Evolutionary conservation across 2,888 invertebrate species (phyloP).

Genomic region (Parnassius apollo): DNA sequence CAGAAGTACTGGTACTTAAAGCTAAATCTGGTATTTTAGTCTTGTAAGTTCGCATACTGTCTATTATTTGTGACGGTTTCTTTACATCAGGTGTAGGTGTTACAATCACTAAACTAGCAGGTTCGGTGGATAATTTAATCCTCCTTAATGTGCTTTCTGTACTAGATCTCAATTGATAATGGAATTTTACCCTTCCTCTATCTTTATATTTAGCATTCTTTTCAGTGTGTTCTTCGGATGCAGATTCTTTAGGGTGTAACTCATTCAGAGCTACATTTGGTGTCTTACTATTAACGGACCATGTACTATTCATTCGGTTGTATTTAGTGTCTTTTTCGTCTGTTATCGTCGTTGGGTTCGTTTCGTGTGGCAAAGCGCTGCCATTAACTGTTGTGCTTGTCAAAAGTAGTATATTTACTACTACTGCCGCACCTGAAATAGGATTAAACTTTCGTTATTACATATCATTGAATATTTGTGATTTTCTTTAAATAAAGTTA

Average conservation of each 20-base stretch:
- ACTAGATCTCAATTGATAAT: slow-evolving; percentile 49
- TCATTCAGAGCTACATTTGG: slow-evolving; percentile 68
- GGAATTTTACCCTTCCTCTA: slow-evolving; percentile 66
- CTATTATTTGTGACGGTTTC: slow-evolving; percentile 62
- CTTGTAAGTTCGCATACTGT: slow-evolving; percentile 64
- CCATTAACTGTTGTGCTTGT: slow-evolving; percentile 59
- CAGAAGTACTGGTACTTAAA: slow-evolving; percentile 43
- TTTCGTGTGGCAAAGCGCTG: slow-evolving; percentile 56
- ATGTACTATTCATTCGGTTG: slow-evolving; percentile 47
- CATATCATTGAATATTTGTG: no score
- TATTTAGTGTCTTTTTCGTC: slow-evolving; percentile 51
- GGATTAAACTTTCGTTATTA: no score
- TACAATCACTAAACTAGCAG: slow-evolving; percentile 56
- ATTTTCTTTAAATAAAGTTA: no score
- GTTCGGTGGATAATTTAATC: slow-evolving; percentile 47
- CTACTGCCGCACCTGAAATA: slow-evolving; percentile 74
- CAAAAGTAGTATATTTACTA: slow-evolving; percentile 71
- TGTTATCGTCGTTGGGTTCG: slow-evolving; percentile 50
- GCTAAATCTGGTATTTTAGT: slow-evolving; percentile 55
- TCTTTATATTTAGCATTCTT: slow-evolving; percentile 76
- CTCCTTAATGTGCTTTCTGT: slow-evolving; percentile 52
- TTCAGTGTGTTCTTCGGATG: slow-evolving; percentile 67
- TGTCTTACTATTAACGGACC: slow-evolving; percentile 44
- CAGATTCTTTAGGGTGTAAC: slow-evolving; percentile 62
- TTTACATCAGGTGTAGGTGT: slow-evolving; percentile 71